phyloP scores from a whole-genome alignment of 2,888 invertebrate genomes.

The Spilosoma lubricipeda region DNA sequence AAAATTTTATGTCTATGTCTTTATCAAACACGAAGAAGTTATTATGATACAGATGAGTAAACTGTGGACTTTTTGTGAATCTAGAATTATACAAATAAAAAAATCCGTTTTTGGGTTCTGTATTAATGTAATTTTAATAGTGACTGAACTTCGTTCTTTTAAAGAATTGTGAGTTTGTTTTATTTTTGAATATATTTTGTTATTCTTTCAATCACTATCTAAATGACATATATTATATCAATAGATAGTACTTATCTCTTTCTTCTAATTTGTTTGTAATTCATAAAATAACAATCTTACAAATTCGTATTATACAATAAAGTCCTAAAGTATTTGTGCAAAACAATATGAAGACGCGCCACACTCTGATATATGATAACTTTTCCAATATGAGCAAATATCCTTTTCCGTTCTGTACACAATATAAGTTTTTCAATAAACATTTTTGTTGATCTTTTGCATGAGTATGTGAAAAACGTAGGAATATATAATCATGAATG shows the following conservation, averaged over 20 bases:
- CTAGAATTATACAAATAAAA: too few relatives aligned
- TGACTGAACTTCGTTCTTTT: neutral
- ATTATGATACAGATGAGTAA: neutral
- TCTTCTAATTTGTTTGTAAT: neutral
- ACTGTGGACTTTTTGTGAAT: neutral
- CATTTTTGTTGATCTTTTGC: slow-evolving; percentile 30
- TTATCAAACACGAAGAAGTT: neutral
- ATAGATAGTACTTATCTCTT: neutral
- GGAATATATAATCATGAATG: slow-evolving; percentile 19
- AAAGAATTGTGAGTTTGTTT: neutral
- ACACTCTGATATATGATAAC: slow-evolving; percentile 42
- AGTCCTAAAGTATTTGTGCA: neutral
- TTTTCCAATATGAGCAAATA: slow-evolving; percentile 43
- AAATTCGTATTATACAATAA: neutral
- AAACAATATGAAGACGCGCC: slow-evolving; percentile 20
- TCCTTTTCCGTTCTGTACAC: slow-evolving; percentile 22
- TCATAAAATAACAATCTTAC: neutral
- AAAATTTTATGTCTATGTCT: neutral
- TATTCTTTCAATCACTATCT: neutral
- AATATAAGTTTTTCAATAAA: slow-evolving; percentile 49
- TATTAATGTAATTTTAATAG: neutral
- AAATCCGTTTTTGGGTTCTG: too few relatives aligned
- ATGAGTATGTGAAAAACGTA: slow-evolving; percentile 10
- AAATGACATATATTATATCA: neutral
- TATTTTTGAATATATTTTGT: neutral